These are phyloP conservation scores for Aphidius gifuensis DNA, from an alignment of 1,140 invertebrate genomes.

Conservation along the genomic window DNA sequence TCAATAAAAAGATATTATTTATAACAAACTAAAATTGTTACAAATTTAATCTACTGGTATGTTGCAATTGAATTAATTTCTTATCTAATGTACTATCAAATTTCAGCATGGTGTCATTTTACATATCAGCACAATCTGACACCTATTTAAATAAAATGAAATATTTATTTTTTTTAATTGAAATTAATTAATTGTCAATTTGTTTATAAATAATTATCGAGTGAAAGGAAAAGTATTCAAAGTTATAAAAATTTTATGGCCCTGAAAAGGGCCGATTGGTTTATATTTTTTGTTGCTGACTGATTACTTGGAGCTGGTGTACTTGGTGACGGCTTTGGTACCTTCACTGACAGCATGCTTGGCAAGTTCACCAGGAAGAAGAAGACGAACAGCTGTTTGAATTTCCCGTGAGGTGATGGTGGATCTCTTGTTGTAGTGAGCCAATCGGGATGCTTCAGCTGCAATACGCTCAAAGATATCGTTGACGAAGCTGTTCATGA, in stretches of 20 bases:
- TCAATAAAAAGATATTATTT: too few relatives aligned
- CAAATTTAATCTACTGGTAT: too few relatives aligned
- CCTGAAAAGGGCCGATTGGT: slow-evolving; percentile 10
- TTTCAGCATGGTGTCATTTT: too few relatives aligned
- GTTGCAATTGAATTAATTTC: too few relatives aligned
- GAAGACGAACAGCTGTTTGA: slow-evolving; percentile 3
- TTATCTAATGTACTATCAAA: too few relatives aligned
- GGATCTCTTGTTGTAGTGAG: neutral
- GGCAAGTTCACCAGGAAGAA: neutral
- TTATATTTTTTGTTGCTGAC: neutral
- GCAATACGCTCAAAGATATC: slow-evolving; percentile 2
- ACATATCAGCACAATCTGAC: too few relatives aligned
- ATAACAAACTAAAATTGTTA: too few relatives aligned
- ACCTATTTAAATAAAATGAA: too few relatives aligned
- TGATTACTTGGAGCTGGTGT: slow-evolving; percentile 1
- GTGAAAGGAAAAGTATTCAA: too few relatives aligned
- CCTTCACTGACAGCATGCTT: slow-evolving; percentile 3
- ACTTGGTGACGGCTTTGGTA: slow-evolving; percentile 4
- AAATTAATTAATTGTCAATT: too few relatives aligned
- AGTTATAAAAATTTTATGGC: neutral
- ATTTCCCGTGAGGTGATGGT: neutral
- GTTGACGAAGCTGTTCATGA: slow-evolving; percentile 3
- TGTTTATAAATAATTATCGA: too few relatives aligned
- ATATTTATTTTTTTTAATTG: too few relatives aligned
- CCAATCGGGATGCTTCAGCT: neutral